Percentiles rank a stretch among this genome's conserved stretches.
These are phyloP conservation scores for Rhagonycha fulva DNA, from an alignment of 2,888 invertebrate genomes.

Conservation along the genomic window DNA sequence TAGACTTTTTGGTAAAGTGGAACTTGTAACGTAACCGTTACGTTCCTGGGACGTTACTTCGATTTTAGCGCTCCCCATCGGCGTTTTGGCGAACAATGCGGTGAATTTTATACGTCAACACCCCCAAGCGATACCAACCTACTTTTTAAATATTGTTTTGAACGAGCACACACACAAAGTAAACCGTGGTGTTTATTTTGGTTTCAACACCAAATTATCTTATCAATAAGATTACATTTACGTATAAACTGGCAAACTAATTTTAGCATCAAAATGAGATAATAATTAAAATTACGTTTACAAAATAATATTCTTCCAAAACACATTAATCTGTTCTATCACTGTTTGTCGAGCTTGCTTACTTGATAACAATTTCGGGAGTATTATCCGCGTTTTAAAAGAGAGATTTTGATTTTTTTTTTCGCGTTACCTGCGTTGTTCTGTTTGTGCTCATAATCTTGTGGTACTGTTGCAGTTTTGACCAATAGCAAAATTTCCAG, in stretches of 20 bases:
- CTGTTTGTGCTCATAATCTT: too few relatives aligned
- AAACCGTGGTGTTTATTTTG: constrained; percentile 22
- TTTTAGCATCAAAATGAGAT: constrained; percentile 22
- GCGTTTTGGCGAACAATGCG: not conserved
- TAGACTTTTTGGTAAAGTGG: too few relatives aligned
- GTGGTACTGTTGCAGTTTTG: not conserved
- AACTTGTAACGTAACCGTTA: not conserved
- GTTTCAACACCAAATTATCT: constrained; percentile 26
- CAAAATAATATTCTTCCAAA: not conserved
- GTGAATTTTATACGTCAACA: not conserved
- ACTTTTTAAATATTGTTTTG: constrained; percentile 14
- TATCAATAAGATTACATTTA: constrained; percentile 26
- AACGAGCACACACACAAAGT: constrained; percentile 16
- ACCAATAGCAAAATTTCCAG: not conserved
- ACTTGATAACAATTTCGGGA: not conserved
- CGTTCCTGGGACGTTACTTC: not conserved
- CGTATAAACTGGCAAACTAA: constrained; percentile 20
- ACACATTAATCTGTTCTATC: not conserved
- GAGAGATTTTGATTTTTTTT: not conserved
- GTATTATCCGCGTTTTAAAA: not conserved
- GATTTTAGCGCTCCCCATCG: not conserved
- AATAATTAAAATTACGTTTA: constrained; percentile 19
- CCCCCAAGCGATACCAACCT: not conserved
- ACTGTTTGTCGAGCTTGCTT: not conserved
- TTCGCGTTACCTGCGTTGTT: too few relatives aligned